phyloP scores from a whole-genome alignment of 2,888 invertebrate species.

The Bruchidius siliquastri region DNA sequence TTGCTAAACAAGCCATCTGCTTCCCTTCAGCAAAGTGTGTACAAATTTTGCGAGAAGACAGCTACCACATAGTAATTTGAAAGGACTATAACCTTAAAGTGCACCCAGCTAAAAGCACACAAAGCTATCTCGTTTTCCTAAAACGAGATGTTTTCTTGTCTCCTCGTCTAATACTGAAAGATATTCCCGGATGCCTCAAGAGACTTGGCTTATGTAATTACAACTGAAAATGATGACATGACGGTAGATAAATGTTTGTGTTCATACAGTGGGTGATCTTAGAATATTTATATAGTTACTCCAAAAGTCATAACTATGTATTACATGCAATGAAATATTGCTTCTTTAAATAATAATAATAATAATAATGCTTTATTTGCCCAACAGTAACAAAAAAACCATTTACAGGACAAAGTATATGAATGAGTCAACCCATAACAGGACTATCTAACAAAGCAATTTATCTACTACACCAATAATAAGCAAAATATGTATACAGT shows the following conservation, averaged over 20 bases:
- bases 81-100: background rate
- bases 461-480: no score
- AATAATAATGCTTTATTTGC: no score
- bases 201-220: slow-evolving; percentile 18
- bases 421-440: no score
- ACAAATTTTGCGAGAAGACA: slow-evolving; percentile 7
- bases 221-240: slow-evolving; percentile 2
- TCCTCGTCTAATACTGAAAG: slow-evolving; percentile 5
- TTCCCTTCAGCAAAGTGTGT: background rate
- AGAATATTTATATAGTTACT: no score
- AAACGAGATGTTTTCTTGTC: slow-evolving; percentile 12
- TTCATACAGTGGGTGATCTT: background rate
- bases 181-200: slow-evolving; percentile 12
- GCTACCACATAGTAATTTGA: slow-evolving; percentile 6
- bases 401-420: no score
- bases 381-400: no score
- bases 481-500: no score
- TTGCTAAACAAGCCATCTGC: background rate
- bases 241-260: background rate
- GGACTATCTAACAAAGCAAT: no score
- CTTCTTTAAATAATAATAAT: no score
- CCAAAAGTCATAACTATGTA: no score
- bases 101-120: slow-evolving; percentile 8
- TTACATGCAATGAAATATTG: no score
- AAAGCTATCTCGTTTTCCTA: slow-evolving; percentile 12